These are phyloP conservation scores for Actenoides lindsayi DNA, from an alignment of 2,113 vertebrate species.

Conservation along the genomic window DNA sequence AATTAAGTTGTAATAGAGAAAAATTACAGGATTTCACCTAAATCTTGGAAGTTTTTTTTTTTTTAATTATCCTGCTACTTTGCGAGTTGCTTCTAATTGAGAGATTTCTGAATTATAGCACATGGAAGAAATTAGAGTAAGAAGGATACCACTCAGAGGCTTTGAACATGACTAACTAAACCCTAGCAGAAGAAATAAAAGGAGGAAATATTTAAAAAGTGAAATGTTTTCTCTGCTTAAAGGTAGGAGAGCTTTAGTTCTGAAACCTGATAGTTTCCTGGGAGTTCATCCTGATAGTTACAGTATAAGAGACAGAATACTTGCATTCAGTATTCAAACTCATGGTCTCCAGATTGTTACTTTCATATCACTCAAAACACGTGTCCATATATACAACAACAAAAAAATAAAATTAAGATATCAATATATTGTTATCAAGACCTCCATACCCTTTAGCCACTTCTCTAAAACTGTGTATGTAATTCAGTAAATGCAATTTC, in stretches of 20 bases:
- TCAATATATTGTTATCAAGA: neutral
- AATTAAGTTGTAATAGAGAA: neutral
- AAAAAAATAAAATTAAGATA: neutral
- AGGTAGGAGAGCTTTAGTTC: neutral
- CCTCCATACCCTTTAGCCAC: neutral
- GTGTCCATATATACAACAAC: rapidly evolving
- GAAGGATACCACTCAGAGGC: neutral
- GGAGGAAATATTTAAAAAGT: neutral
- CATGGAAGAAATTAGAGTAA: neutral
- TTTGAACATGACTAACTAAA: neutral
- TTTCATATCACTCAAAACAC: neutral
- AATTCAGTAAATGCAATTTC: neutral
- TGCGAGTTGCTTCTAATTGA: neutral
- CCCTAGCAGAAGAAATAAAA: neutral
- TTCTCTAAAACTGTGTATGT: neutral
- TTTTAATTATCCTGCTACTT: neutral
- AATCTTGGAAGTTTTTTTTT: neutral
- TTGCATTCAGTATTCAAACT: neutral
- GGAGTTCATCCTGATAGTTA: neutral
- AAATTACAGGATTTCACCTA: neutral
- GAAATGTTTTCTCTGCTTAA: neutral
- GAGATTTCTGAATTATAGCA: neutral
- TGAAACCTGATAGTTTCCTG: neutral
- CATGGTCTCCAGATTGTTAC: neutral
- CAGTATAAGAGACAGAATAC: neutral